Base-by-base conservation (phyloP, 2,888 invertebrate species). In the Agrotis exclamationis region DNA sequence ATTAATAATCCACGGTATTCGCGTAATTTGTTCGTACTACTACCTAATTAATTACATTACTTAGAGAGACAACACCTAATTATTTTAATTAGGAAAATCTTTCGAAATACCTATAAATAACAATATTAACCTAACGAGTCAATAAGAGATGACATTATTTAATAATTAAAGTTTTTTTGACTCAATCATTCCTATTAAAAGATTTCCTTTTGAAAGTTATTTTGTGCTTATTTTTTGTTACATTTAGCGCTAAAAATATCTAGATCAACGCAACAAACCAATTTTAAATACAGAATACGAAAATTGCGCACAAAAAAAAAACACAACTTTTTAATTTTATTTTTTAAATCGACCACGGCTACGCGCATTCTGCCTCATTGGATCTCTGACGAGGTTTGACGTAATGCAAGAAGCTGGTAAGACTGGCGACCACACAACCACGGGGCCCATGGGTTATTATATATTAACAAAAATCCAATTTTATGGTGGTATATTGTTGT, bases 401-500 rank as follows among this genome's bases (percentile, higher is more conserved):
- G 93, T 93, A 93, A 93, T 89, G 93, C 93, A 92, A 93, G 93
- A 85, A 93, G 93, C 93, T 87, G 84, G 86, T 80, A 85, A 84
- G 85, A 86, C 74, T 78, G 83, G 72, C 88, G 93, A 91, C 93
- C 93, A 92, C 93, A 92, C 92, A 91, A 75, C 83, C 63, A 77
- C 79, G 80, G 84, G 83, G 91, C 74, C 83, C 64, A 77, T 77
- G 82, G 83, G 83, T 81, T 88, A 89, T 87, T 87, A 74, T 73
- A 76, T 89, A 89, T 89, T 91, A 88, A 90, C 92, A 89, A 87
- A 93, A 93, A 93, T 93, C 92, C 90, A 91, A 93, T 93, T 93
- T 93, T 89, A 92, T 91, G 90, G 87, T 85, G 88, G 89, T 89
- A 85, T 89, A 90, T 92, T 90, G 89, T 86, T 85, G 88, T 82